Base-by-base conservation (phyloP, 2,113 vertebrate species). In the Felis catus region DNA sequence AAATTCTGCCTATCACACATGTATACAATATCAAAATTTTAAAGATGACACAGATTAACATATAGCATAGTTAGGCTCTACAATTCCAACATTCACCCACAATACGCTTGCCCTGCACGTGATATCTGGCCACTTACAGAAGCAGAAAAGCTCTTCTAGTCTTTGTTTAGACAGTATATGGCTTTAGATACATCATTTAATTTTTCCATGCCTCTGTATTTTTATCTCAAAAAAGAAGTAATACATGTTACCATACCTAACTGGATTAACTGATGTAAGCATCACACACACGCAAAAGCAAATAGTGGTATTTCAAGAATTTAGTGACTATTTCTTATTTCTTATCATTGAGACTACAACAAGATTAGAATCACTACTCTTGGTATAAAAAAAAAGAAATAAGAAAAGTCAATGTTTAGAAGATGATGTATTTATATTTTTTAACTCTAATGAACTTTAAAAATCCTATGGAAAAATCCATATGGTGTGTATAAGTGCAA, bases 381-480 rank as follows among this genome's bases (percentile, higher is more conserved):
- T 93, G 7, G 1, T 88, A 15, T 53, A 53, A 14, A 39, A 58
- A 48, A 48, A 82, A 48, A 51, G 5, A 33, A 68, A 45, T 15
- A 39, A 51, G n/a, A 95, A 74, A 16, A 55, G 16, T 53, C 65
- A 95, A 33, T 80, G 11, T 51, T 74, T 76, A 85, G 65, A 66
- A 83, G 13, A 61, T 48, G 73, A 4, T 53, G 74, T 76, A 87
- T 93, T 88, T 95, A 93, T 81, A 90, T 90, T 96, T 92, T 95
- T 92, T 92, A 95, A 83, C 36, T 90, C 87, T 91, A 88, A 88
- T 89, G 27, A 96, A 92, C 94, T 97, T 95, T 73, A 21, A 95
- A 73, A 94, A 53, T 96, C 21, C 73, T 94, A 73, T 68, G 70
- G 31, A 94, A 95, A 94, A 97, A 71, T 74, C 45, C 84, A 82